Evolutionary conservation across 2,797 vertebrate genomes (phyloP).

Genomic region (Gallirallus australis): DNA sequence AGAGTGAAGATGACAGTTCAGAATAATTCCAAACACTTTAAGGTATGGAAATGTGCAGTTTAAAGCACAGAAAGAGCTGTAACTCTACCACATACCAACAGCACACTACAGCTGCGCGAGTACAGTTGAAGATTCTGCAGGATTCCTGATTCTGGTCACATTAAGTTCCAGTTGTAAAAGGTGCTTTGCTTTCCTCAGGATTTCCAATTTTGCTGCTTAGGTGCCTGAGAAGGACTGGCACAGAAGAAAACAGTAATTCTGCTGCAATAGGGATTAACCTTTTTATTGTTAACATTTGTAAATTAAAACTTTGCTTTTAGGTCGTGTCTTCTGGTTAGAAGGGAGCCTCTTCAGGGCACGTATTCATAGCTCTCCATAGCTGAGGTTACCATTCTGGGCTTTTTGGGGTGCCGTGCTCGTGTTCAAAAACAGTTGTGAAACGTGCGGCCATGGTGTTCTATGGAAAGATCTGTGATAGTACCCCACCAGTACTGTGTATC

Average conservation of each 20-base stretch:
- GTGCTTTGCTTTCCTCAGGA: background rate
- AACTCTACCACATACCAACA: background rate
- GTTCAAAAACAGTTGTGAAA: background rate
- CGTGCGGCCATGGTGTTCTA: fast-evolving
- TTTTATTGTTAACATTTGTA: background rate
- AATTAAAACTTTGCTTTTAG: background rate
- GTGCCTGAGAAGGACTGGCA: background rate
- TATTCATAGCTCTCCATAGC: background rate
- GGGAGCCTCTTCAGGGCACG: background rate
- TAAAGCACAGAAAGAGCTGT: background rate
- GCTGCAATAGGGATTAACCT: background rate
- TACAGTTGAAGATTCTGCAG: background rate
- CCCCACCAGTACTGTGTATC: fast-evolving
- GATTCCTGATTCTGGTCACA: background rate
- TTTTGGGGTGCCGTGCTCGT: background rate
- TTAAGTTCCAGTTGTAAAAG: background rate
- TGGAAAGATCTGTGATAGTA: background rate
- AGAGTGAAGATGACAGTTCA: background rate
- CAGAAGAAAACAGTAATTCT: background rate
- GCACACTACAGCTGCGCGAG: background rate
- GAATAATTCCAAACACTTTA: background rate
- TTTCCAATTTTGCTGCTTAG: background rate
- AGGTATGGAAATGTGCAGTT: background rate
- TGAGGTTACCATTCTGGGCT: background rate
- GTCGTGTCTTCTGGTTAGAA: background rate